Evolutionary conservation across 2,113 vertebrate genomes (phyloP).

Genomic region (Poecilia latipinna): DNA sequence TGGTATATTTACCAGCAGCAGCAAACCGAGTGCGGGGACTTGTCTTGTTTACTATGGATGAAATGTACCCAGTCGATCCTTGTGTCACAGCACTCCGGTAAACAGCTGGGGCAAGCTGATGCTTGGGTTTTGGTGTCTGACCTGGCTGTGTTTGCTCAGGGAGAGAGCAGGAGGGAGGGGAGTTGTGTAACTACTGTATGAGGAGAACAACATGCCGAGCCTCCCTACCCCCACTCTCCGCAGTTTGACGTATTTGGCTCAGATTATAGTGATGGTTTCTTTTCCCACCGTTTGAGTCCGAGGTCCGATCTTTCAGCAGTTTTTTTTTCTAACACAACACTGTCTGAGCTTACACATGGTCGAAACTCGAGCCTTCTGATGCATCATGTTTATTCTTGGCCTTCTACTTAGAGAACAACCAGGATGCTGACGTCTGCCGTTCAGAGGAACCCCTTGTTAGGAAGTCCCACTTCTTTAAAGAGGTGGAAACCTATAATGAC

Average conservation of each 20-base stretch:
- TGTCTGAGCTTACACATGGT: background rate
- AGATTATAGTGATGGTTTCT: slow-evolving; percentile 22
- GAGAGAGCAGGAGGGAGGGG: slow-evolving; percentile 23
- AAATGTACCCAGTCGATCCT: slow-evolving; percentile 38
- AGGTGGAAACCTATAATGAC: slow-evolving; percentile 85
- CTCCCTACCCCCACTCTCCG: slow-evolving; percentile 21
- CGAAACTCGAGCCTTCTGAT: slow-evolving; percentile 16
- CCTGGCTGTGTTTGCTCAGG: slow-evolving; percentile 55
- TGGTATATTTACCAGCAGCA: slow-evolving; percentile 8
- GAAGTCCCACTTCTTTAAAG: slow-evolving; percentile 76
- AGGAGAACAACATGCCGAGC: slow-evolving; percentile 49
- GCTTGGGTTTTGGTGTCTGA: slow-evolving; percentile 55
- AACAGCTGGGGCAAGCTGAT: slow-evolving; percentile 37
- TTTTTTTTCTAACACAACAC: background rate
- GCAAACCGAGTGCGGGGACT: background rate
- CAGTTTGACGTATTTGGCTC: slow-evolving; percentile 24
- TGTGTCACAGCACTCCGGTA: slow-evolving; percentile 52
- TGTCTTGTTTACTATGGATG: slow-evolving; percentile 47
- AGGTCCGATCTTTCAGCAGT: background rate
- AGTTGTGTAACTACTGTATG: slow-evolving; percentile 58
- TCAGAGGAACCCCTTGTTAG: slow-evolving; percentile 86
- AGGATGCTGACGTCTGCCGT: slow-evolving; percentile 29
- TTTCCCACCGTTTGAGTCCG: background rate
- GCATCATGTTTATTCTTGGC: slow-evolving; percentile 18
- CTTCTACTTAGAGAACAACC: slow-evolving; percentile 13